Evolutionary conservation across 1,140 invertebrate species (phyloP).

Genomic region (Meloidogyne exigua): DNA sequence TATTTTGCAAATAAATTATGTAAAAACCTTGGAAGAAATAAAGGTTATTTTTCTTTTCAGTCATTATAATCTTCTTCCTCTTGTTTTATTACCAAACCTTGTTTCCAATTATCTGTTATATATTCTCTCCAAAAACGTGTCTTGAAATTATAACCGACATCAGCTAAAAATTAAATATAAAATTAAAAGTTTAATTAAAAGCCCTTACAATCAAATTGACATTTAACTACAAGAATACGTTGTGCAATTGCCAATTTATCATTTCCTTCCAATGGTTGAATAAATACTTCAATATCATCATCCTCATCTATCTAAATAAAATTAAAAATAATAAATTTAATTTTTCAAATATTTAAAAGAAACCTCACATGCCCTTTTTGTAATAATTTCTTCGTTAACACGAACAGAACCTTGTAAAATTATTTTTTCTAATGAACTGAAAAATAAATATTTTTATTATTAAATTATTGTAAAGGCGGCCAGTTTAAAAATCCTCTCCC

Average conservation of each 20-base stretch:
- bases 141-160: background rate
- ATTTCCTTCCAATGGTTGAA: background rate
- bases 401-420: conserved; percentile 9
- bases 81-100: background rate
- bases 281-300: conserved; percentile 2
- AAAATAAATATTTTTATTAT: background rate
- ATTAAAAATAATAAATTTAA: too few relatives aligned
- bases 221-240: background rate
- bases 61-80: background rate
- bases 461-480: too few relatives aligned
- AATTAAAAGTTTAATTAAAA: background rate
- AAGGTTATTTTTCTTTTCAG: background rate
- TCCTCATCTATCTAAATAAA: background rate
- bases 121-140: background rate
- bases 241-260: background rate
- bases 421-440: conserved; percentile 5
- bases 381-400: conserved; percentile 13
- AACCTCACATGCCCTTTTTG: background rate
- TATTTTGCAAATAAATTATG: too few relatives aligned
- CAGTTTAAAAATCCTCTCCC: too few relatives aligned
- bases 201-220: background rate
- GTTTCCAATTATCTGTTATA: conserved; percentile 9
- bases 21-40: too few relatives aligned
- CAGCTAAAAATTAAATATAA: background rate
- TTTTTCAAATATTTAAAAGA: too few relatives aligned